Conservation (phyloP, 2,888 invertebrate genomes). For the Zygaena filipendulae region DNA sequence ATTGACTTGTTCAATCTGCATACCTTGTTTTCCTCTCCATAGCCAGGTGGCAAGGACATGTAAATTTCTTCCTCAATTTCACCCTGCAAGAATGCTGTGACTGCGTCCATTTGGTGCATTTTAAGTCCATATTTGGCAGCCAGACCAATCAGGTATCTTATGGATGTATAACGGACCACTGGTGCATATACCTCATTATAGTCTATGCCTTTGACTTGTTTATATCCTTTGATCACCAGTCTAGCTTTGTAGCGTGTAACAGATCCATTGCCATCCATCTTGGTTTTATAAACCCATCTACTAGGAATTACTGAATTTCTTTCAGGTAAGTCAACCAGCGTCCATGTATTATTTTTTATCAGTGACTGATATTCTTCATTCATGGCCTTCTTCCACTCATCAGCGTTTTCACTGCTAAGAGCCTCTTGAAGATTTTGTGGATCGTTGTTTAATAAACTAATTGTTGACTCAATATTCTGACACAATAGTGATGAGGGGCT, state of each 20-base stretch:
- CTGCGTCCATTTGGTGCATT: constrained; percentile 17
- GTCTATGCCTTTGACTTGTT: constrained; percentile 14
- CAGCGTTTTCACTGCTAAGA: constrained; percentile 1
- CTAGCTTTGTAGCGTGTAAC: constrained; percentile 17
- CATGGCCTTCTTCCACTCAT: constrained; percentile 13
- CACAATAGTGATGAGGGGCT: not conserved
- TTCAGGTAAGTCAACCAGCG: constrained; percentile 5
- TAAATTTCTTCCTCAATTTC: constrained; percentile 15
- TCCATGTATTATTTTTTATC: constrained; percentile 14
- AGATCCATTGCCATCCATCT: constrained; percentile 13
- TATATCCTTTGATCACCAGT: constrained; percentile 19
- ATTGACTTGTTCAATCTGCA: constrained; percentile 13
- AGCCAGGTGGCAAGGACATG: constrained; percentile 12
- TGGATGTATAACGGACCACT: constrained; percentile 12
- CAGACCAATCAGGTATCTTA: constrained; percentile 11
- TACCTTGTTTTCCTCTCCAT: constrained; percentile 10
- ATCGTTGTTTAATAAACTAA: constrained; percentile 6
- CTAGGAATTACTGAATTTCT: constrained; percentile 12
- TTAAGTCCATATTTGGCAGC: constrained; percentile 13
- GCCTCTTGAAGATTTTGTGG: constrained; percentile 5
- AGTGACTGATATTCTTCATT: constrained; percentile 12
- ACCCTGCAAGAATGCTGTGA: constrained; percentile 17
- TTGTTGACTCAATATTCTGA: constrained; percentile 3
- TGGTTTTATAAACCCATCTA: constrained; percentile 18
- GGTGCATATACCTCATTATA: constrained; percentile 13